Evolutionary conservation across 2,113 vertebrate genomes (phyloP).

Genomic region (Hystrix brachyura): DNA sequence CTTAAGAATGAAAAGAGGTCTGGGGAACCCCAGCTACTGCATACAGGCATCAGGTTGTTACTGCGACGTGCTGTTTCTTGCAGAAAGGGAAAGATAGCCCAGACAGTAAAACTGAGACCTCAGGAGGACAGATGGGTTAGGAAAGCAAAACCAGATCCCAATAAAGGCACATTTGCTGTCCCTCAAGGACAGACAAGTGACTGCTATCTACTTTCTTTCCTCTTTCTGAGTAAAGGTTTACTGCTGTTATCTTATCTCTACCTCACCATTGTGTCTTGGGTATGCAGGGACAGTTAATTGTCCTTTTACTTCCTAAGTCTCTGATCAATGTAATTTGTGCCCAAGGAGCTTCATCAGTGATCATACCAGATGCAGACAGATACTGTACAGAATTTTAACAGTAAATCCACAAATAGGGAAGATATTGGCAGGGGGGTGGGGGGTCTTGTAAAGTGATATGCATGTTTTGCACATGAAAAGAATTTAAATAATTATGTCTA

Average conservation of each 20-base stretch:
- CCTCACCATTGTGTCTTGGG: neutral
- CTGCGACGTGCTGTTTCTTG: neutral
- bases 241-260: neutral
- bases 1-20: neutral
- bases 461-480: neutral
- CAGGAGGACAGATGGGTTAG: neutral
- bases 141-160: neutral
- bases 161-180: neutral
- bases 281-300: neutral
- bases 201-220: neutral
- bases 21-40: neutral
- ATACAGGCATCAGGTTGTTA: neutral
- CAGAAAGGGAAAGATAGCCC: slow-evolving; percentile 2
- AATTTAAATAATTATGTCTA: slow-evolving; percentile 14
- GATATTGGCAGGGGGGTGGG: neutral
- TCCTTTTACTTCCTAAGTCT: slow-evolving; percentile 28
- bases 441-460: neutral
- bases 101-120: neutral
- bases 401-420: neutral
- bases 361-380: neutral
- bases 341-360: slow-evolving; percentile 7
- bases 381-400: neutral
- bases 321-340: slow-evolving; percentile 27
- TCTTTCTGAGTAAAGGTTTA: neutral
- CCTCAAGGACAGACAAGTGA: neutral